A percentile compares a stretch with the other conserved stretches of the same genome.
phyloP scores from a whole-genome alignment of 2,797 vertebrate species.

The Anguilla megastoma region DNA sequence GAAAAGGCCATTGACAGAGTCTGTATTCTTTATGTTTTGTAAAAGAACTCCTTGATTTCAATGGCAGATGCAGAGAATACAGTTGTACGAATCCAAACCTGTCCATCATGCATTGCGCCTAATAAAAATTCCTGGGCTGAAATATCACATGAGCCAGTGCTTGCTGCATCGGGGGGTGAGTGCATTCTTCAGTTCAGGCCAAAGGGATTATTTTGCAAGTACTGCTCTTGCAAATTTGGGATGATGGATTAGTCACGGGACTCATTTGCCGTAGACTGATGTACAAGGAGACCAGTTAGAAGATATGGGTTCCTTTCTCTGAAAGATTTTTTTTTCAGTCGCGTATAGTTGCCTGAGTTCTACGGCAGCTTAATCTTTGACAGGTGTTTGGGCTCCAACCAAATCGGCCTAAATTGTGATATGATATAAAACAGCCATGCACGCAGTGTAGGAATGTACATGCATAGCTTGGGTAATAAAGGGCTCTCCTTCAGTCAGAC shows the following conservation, averaged over 20 bases:
- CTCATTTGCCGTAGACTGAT: neutral
- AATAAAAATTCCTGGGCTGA: neutral
- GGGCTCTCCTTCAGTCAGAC: neutral
- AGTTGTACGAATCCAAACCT: neutral
- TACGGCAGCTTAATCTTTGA: constrained; percentile 28
- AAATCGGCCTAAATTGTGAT: constrained; percentile 28
- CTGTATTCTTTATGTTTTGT: too few relatives aligned
- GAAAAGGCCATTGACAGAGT: too few relatives aligned
- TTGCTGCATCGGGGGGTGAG: neutral
- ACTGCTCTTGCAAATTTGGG: neutral
- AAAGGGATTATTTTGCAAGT: constrained; percentile 2
- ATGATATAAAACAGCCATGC: constrained; percentile 16
- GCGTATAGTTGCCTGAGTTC: constrained; percentile 8
- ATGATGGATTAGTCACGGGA: neutral
- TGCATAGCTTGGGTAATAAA: neutral
- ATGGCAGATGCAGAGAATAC: too few relatives aligned
- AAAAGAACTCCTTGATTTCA: too few relatives aligned
- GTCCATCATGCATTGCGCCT: neutral
- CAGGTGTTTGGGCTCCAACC: constrained; percentile 24
- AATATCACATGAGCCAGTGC: neutral
- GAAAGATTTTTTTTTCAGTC: neutral
- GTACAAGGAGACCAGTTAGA: constrained; percentile 9
- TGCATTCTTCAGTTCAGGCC: neutral
- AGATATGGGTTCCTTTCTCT: constrained; percentile 13
- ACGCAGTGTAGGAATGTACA: constrained; percentile 16